A percentile compares a stretch with the other conserved stretches of the same genome.
Conservation (phyloP, 2,888 invertebrate genomes). For the Neoscelio sp. region DNA sequence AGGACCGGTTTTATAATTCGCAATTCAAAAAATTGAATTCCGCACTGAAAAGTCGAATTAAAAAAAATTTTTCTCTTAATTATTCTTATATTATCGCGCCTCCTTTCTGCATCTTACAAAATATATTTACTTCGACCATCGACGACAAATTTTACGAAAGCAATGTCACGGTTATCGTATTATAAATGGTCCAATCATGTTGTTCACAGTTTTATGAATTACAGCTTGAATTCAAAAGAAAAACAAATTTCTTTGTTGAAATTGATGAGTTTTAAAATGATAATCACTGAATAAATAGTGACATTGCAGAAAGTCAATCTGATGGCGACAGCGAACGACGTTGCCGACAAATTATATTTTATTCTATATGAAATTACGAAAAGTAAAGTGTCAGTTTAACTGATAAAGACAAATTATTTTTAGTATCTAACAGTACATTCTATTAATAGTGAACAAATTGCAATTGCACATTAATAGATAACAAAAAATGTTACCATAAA, state of each 20-base stretch:
- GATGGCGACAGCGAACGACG: conserved; percentile 2
- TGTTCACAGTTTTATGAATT: conserved; percentile 12
- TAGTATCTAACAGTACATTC: no score
- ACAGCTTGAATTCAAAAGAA: conserved; percentile 15
- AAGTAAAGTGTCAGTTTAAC: no score
- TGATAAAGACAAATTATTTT: no score
- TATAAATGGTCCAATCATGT: conserved; percentile 4
- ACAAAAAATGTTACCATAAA: no score
- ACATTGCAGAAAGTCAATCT: conserved; percentile 28
- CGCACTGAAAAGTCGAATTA: no score
- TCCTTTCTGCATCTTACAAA: not conserved
- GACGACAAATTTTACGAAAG: not conserved
- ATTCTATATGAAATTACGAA: no score
- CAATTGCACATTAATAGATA: no score
- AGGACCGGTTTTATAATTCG: not conserved
- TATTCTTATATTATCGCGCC: not conserved
- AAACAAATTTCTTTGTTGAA: conserved; percentile 39
- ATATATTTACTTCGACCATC: not conserved
- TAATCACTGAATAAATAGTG: conserved; percentile 41
- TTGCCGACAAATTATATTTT: no score
- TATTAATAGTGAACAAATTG: no score
- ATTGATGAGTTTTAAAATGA: conserved; percentile 29
- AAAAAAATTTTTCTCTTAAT: no score
- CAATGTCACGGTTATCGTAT: conserved; percentile 23
- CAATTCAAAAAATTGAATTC: no score